These are phyloP conservation scores for Hybos culiciformis DNA, from an alignment of 2,888 invertebrate genomes.

Conservation along the genomic window DNA sequence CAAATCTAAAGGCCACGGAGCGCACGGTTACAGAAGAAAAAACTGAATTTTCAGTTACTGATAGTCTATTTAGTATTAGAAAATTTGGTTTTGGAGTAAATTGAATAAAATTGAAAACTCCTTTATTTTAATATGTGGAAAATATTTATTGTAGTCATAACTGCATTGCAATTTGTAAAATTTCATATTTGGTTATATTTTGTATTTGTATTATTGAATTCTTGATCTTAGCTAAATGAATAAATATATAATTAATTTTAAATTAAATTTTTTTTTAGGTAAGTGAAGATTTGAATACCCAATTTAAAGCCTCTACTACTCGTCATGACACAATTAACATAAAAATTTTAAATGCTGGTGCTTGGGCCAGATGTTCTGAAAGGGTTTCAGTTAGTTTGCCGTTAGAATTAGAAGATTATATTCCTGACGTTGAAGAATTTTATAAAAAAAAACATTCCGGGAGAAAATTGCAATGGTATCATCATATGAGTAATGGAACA, in stretches of 20 bases:
- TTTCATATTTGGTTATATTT: not conserved
- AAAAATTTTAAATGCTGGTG: conserved; percentile 96
- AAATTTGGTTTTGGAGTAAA: no score
- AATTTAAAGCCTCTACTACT: conserved; percentile 73
- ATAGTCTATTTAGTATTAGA: no score
- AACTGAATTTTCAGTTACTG: no score
- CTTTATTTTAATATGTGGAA: no score
- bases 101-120: no score
- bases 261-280: conserved; percentile 23
- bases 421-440: conserved; percentile 98
- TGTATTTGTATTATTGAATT: conserved; percentile 8
- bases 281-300: conserved; percentile 90
- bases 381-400: conserved; percentile 92
- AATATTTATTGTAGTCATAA: no score
- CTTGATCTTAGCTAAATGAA: not conserved
- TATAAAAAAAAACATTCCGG: conserved; percentile 97
- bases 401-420: conserved; percentile 94
- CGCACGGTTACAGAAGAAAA: no score
- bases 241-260: not conserved
- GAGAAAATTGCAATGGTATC: conserved; percentile 95
- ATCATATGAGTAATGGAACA: conserved; percentile 99
- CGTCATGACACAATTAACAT: conserved; percentile 86
- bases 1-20: no score
- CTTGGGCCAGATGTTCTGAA: conserved; percentile 91
- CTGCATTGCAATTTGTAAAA: not conserved